These are phyloP conservation scores for Sycophaga agraensis DNA, from an alignment of 1,140 invertebrate species.

Conservation along the genomic window DNA sequence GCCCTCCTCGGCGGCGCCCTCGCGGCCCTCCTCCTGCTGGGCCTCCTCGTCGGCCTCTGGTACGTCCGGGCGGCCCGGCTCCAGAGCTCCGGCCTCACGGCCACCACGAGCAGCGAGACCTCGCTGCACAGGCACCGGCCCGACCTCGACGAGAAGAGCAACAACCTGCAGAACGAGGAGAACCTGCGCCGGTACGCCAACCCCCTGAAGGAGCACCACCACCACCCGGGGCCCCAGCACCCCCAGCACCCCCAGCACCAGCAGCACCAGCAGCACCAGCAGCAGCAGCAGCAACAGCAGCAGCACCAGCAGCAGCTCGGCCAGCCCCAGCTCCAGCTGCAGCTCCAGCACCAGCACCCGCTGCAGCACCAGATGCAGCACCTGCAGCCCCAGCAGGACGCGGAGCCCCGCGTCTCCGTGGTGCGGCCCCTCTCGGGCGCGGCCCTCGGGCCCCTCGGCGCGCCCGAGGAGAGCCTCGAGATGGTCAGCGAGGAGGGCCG, in stretches of 20 bases:
- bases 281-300: no score
- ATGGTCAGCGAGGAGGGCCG: constrained; percentile 63
- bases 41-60: constrained; percentile 48
- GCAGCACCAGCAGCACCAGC: no score
- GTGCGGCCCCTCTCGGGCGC: constrained; percentile 62
- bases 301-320: no score
- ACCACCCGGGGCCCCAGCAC: no score
- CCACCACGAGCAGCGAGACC: constrained; percentile 58
- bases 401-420: constrained; percentile 61
- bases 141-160: constrained; percentile 76
- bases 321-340: no score
- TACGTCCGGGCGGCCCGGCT: constrained; percentile 43
- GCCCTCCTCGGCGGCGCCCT: constrained; percentile 57
- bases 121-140: constrained; percentile 69
- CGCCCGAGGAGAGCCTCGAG: constrained; percentile 64
- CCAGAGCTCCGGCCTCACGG: constrained; percentile 49
- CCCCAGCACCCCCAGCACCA: no score
- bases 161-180: constrained; percentile 87
- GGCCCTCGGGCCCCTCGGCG: constrained; percentile 46
- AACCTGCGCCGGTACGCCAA: constrained; percentile 74
- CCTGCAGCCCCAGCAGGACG: no score
- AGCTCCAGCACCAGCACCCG: no score
- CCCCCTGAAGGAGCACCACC: constrained; percentile 64
- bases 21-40: constrained; percentile 44
- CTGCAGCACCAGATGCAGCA: no score